Evolutionary conservation across 2,113 vertebrate genomes (phyloP).

Genomic region (Helogale parvula): DNA sequence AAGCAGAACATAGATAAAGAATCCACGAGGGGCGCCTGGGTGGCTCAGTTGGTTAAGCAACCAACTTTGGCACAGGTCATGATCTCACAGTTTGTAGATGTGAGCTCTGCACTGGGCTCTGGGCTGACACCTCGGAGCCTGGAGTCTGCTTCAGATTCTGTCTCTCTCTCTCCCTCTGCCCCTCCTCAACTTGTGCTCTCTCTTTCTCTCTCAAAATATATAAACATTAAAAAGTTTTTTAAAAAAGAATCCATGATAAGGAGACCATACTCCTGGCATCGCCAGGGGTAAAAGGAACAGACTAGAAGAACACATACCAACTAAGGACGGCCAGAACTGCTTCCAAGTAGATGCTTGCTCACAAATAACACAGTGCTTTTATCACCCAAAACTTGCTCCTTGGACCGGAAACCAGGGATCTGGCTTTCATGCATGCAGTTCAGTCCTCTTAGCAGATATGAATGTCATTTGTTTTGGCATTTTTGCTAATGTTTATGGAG

Average conservation of each 20-base stretch:
- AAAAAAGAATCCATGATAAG: neutral
- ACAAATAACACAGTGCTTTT: neutral
- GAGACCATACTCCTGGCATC: neutral
- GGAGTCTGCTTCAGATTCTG: too few species aligned
- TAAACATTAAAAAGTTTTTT: too few species aligned
- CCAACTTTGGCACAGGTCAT: too few species aligned
- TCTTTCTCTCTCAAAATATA: too few species aligned
- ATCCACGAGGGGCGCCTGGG: neutral
- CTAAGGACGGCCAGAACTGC: neutral
- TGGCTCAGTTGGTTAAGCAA: too few species aligned
- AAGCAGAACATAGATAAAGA: neutral
- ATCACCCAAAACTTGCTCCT: neutral
- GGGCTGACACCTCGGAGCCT: too few species aligned
- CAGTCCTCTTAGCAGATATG: neutral
- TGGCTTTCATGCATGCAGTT: neutral
- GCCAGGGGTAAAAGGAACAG: neutral
- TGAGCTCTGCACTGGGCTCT: too few species aligned
- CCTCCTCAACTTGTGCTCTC: too few species aligned
- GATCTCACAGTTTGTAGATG: too few species aligned
- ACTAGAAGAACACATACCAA: neutral
- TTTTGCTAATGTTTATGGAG: constrained; percentile 39
- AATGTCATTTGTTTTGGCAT: constrained; percentile 52
- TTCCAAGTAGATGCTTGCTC: neutral
- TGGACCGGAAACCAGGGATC: neutral
- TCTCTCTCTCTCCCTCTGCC: too few species aligned